Evolutionary conservation across 1,140 invertebrate genomes (phyloP), one percentile per base, ranked within the genome.

Genomic region (Anastrepha obliqua): DNA sequence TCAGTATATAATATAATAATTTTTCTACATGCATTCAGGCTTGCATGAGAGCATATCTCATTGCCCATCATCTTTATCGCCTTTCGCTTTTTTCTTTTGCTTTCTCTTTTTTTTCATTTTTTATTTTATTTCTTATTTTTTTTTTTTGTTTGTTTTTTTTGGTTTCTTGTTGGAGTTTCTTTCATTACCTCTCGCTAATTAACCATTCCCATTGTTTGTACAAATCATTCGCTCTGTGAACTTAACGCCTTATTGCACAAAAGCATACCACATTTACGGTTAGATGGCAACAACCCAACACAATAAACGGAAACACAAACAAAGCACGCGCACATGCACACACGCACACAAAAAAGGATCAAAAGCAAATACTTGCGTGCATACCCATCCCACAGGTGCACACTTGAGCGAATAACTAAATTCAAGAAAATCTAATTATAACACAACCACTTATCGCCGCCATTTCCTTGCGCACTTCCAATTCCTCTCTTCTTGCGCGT

Each of bases 351-450:
- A 44, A 67, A 67, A 67, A 42, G 9, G 20, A 67, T 15, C 42
- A 15, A 47, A 74, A 47, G 42, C 8, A 47, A 47, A 44, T 15
- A 55, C 47, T 55, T 81, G 7, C 55, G 9, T 55, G 47, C 2
- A 62, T 17, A 62, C n/a, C 5, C n/a, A n/a, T 17, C 4, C 13
- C n/a, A 4, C 15, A 62, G 15, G n/a, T n/a, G 47, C 70, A 29
- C 64, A 81, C 74, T 81, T 55, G 74, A 81, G n/a, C 47, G 74
- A 20, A 20, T 81, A 81, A 81, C 47, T 51, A 81, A 81, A 81
- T 81, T 81, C 20, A 20, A 55, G 74, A 81, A 81, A 81, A 81
- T 81, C 74, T 81, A 81, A 81, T 81, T 81, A 81, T 81, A 81
- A 81, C 17, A 20, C 47, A 81, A 81, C 47, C 74, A 47, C 74